These are phyloP conservation scores for Propithecus coquereli DNA, from an alignment of 2,113 vertebrate genomes.

Conservation along the genomic window DNA sequence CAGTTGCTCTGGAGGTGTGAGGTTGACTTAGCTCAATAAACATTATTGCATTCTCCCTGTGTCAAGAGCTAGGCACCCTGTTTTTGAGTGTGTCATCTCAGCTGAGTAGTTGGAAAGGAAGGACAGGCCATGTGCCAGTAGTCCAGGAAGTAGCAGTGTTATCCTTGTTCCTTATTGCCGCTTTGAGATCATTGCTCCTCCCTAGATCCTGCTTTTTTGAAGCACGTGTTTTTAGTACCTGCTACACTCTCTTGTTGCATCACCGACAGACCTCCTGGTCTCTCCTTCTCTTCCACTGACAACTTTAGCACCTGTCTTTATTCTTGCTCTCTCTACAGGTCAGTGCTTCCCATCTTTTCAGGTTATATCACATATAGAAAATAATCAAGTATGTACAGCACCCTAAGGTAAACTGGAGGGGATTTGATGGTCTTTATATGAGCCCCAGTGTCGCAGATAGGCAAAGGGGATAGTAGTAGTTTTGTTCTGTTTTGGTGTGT, in stretches of 20 bases:
- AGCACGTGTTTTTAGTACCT: background rate
- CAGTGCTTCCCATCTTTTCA: background rate
- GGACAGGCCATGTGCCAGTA: no score
- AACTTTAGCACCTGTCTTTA: background rate
- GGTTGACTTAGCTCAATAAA: background rate
- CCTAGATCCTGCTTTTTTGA: background rate
- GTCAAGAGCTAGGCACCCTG: background rate
- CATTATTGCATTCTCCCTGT: background rate
- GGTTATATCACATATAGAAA: background rate
- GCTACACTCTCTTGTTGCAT: background rate
- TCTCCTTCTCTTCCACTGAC: background rate
- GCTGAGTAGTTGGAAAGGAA: background rate
- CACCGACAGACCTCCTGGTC: background rate
- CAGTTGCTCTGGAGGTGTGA: background rate
- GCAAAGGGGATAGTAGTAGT: background rate
- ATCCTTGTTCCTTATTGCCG: background rate
- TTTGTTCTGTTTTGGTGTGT: background rate
- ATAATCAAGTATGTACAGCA: background rate
- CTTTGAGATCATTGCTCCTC: background rate
- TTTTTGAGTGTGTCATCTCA: background rate
- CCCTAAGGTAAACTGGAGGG: background rate
- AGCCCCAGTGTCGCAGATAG: background rate
- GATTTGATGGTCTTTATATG: background rate
- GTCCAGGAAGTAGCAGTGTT: background rate
- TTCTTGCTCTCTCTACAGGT: background rate